phyloP scores from a whole-genome alignment of 2,888 invertebrate genomes.

The Lepidochitona cinerea region DNA sequence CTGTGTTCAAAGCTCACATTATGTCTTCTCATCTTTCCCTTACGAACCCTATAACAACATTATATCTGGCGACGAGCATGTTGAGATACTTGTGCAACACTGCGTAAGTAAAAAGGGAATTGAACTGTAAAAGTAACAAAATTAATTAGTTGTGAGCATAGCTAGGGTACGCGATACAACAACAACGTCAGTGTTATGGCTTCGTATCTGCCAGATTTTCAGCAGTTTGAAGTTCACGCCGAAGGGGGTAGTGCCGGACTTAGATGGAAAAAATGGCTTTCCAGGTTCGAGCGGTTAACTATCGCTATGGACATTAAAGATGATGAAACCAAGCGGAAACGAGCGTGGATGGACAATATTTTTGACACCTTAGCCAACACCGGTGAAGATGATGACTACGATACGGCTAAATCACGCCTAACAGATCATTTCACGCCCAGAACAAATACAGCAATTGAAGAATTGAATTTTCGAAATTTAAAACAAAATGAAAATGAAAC shows the following conservation, averaged over 20 bases:
- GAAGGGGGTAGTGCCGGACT: not conserved
- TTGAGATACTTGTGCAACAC: too few species aligned
- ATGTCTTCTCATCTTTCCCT: too few species aligned
- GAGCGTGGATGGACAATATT: constrained; percentile 2
- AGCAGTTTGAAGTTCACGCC: not conserved
- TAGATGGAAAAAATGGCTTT: constrained; percentile 9
- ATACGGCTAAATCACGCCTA: not conserved
- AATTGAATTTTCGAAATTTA: not conserved
- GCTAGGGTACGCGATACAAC: too few species aligned
- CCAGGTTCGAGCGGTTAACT: constrained; percentile 6
- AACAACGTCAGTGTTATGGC: too few species aligned
- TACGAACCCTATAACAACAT: too few species aligned
- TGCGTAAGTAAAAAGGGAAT: too few species aligned
- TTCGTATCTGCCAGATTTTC: not conserved
- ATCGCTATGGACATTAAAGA: constrained; percentile 1
- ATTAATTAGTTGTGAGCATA: too few species aligned
- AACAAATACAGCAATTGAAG: constrained; percentile 2
- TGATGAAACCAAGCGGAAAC: not conserved
- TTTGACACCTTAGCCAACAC: constrained; percentile 10
- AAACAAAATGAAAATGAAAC: constrained; percentile 4
- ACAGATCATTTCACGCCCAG: constrained; percentile 5
- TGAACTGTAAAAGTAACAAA: too few species aligned
- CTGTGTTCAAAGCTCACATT: too few species aligned
- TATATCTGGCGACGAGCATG: too few species aligned
- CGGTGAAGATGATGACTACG: not conserved